Conservation (phyloP, 2,888 invertebrate species). For the Tiliacea citrago region DNA sequence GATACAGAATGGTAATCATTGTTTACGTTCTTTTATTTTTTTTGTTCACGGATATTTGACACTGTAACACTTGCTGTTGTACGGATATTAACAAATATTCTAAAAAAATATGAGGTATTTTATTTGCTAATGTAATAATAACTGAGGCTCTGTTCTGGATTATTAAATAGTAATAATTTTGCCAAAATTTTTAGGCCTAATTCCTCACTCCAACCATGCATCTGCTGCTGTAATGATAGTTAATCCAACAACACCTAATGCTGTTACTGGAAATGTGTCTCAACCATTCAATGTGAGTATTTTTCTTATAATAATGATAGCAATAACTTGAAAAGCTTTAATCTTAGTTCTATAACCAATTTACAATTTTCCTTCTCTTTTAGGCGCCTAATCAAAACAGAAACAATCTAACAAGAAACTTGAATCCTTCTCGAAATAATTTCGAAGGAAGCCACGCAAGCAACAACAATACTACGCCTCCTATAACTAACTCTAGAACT, state of each 20-base stretch:
- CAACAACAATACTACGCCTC: constrained; percentile 82
- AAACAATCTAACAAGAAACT: constrained; percentile 86
- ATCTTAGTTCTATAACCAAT: background rate
- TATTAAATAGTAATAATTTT: background rate
- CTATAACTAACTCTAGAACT: constrained; percentile 79
- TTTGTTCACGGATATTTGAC: constrained; percentile 7
- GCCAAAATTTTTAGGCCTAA: constrained; percentile 76
- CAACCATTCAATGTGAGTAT: constrained; percentile 86
- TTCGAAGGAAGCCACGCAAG: constrained; percentile 83
- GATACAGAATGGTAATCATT: constrained; percentile 85
- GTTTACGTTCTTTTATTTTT: background rate
- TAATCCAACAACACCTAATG: constrained; percentile 89
- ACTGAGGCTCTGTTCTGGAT: background rate
- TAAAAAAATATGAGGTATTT: background rate
- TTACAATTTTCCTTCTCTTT: constrained; percentile 50
- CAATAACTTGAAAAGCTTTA: background rate
- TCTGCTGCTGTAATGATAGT: constrained; percentile 90
- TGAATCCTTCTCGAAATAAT: constrained; percentile 86
- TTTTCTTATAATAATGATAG: background rate
- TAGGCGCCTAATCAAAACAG: constrained; percentile 86
- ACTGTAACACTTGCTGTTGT: background rate
- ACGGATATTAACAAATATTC: background rate
- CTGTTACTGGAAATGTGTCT: constrained; percentile 84
- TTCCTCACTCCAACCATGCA: constrained; percentile 87
- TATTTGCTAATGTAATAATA: background rate